phyloP scores from a whole-genome alignment of 2,113 vertebrate species.

The Megaleporinus macrocephalus region DNA sequence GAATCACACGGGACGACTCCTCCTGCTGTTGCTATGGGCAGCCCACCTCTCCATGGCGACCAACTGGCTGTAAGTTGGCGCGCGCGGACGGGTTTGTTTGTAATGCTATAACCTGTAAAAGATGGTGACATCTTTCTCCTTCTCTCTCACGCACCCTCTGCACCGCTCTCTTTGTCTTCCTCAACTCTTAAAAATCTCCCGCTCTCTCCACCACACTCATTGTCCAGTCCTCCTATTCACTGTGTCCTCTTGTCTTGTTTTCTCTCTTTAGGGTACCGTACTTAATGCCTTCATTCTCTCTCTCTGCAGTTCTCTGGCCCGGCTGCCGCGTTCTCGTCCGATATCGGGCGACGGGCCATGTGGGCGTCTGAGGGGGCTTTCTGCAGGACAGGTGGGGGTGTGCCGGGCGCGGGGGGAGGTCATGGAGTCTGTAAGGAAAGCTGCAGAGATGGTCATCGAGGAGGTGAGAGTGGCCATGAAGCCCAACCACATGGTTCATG shows the following conservation, averaged over 20 bases:
- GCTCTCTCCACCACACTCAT: slow-evolving; percentile 26
- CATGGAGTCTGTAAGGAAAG: slow-evolving; percentile 76
- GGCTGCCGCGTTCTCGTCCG: slow-evolving; percentile 74
- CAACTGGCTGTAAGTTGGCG: slow-evolving; percentile 83
- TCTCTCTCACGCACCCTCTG: slow-evolving; percentile 56
- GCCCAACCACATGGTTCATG: background rate
- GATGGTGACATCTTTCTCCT: slow-evolving; percentile 74
- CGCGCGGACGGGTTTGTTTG: slow-evolving; percentile 73
- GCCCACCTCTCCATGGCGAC: slow-evolving; percentile 82
- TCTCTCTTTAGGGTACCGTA: slow-evolving; percentile 40
- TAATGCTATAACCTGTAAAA: slow-evolving; percentile 80
- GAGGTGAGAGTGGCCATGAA: slow-evolving; percentile 67
- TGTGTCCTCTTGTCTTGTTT: slow-evolving; percentile 36
- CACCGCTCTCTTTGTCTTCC: slow-evolving; percentile 65
- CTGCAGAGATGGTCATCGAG: slow-evolving; percentile 76
- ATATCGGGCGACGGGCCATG: slow-evolving; percentile 72
- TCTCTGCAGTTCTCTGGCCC: slow-evolving; percentile 74
- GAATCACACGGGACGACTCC: slow-evolving; percentile 82
- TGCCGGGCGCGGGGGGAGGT: slow-evolving; percentile 77
- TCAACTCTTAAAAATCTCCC: slow-evolving; percentile 42
- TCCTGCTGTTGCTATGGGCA: slow-evolving; percentile 86
- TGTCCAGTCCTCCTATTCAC: slow-evolving; percentile 53
- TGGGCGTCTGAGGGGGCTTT: slow-evolving; percentile 72
- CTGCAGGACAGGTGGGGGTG: slow-evolving; percentile 75
- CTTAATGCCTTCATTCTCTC: slow-evolving; percentile 59